Evolutionary conservation across 2,888 invertebrate species (phyloP), one percentile per base, ranked within the genome.

Genomic region (Eugnorisma glareosa): DNA sequence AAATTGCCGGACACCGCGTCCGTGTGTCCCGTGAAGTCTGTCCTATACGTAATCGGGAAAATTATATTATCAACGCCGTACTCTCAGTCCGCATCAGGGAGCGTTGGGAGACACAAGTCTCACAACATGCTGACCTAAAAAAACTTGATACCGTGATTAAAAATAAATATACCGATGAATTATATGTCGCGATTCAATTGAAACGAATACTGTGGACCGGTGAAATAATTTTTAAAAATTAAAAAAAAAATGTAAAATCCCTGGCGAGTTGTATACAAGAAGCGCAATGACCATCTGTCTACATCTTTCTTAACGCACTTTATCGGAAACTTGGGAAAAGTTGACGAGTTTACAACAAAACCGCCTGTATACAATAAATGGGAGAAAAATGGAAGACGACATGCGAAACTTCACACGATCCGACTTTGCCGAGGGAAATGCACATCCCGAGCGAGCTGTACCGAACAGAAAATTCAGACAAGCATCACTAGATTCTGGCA

Each of bases 401-500:
- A 78, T 77, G 83, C 86, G 85, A 89, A 86, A 73, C 78, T 91
- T 93, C 92, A 90, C 92, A 92, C 91, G 89, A 77, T 84, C 86
- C 72, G 64, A 69, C 77, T 88, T 89, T 71, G 83, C 81, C 73
- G 90, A 86, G 83, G 82, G 84, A 85, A 85, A 83, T 84, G 86
- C 85, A 88, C 88, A 73, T 45, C 64, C 76, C 37, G 69, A 70
- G 51, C 77, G 71, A 70, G 40, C 67, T 57, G 69, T 73, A 67
- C 84, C 83, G 77, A 71, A 54, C 45, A 79, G 86, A 75, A 86
- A 90, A 75, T 83, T 76, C 48, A 88, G 91, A 35, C 92, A 92
- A 75, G 75, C 85, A 40, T 93, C 93, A 31, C 78, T 90, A 15
- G 93, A 94, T 83, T 93, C 94, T 21, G 94, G 93, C 2, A 92